Conservation (phyloP, 2,113 vertebrate genomes). For the Eulemur rufifrons region DNA sequence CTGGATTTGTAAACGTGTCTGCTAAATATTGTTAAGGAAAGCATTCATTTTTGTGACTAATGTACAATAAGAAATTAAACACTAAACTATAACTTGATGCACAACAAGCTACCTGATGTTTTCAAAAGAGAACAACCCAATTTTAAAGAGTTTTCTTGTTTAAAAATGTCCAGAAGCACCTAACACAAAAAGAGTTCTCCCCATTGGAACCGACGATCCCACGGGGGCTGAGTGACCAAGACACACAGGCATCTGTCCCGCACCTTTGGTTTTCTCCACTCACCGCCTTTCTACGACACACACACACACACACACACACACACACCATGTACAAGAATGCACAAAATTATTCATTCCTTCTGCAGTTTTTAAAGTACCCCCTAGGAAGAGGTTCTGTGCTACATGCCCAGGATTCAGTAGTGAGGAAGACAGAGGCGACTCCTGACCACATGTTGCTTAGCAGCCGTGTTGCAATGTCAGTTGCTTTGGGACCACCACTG, state of each 20-base stretch:
- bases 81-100: not conserved
- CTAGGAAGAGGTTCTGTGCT: not conserved
- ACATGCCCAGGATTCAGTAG: not conserved
- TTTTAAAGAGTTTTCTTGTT: not conserved
- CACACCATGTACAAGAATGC: not conserved
- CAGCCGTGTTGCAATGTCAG: not conserved
- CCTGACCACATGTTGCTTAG: not conserved
- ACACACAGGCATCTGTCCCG: not conserved
- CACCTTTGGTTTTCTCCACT: not conserved
- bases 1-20: not conserved
- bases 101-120: not conserved
- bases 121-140: slow-evolving; percentile 35
- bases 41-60: not conserved
- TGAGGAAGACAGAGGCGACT: not conserved
- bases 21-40: slow-evolving; percentile 9
- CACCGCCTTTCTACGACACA: not conserved
- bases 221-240: not conserved
- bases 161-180: not conserved
- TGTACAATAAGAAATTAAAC: not conserved
- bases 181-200: not conserved
- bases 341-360: not conserved
- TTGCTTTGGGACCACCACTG: not conserved
- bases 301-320: not conserved
- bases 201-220: not conserved
- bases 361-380: not conserved